These are phyloP conservation scores for Carassius auratus DNA, from an alignment of 2,113 vertebrate genomes.

Conservation along the genomic window DNA sequence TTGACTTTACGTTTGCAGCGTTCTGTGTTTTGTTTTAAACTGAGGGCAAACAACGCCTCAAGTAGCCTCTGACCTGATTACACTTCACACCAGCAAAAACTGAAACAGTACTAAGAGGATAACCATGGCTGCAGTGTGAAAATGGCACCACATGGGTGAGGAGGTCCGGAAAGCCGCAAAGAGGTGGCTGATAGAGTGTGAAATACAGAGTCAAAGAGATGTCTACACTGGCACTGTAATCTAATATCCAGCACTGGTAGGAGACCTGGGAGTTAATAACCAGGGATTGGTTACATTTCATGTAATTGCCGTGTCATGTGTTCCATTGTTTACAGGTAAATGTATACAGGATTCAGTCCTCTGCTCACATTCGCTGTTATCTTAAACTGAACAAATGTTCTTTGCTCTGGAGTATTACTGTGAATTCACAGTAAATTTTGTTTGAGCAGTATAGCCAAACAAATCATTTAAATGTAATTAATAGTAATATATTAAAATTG, in stretches of 20 bases:
- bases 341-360: slow-evolving; percentile 6
- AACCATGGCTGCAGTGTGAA: slow-evolving; percentile 36
- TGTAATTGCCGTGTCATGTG: slow-evolving; percentile 28
- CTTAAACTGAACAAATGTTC: not conserved
- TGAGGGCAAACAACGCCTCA: slow-evolving; percentile 7
- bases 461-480: not conserved
- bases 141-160: slow-evolving; percentile 13
- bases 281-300: too few species aligned
- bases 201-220: not conserved
- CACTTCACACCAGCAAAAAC: slow-evolving; percentile 36
- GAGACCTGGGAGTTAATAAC: slow-evolving; percentile 38
- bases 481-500: not conserved
- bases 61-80: not conserved
- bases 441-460: not conserved
- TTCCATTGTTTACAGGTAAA: slow-evolving; percentile 37
- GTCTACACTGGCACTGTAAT: slow-evolving; percentile 28
- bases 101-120: slow-evolving; percentile 42
- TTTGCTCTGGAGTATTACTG: not conserved
- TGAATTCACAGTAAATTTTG: too few species aligned
- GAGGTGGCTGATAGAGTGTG: slow-evolving; percentile 20
- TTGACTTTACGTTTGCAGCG: not conserved
- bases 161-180: slow-evolving; percentile 45
- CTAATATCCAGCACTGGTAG: slow-evolving; percentile 26
- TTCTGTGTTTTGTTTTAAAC: slow-evolving; percentile 29
- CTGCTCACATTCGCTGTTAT: not conserved